Percentiles rank a stretch among this genome's conserved stretches.
Evolutionary conservation across 1,140 invertebrate genomes (phyloP).

Genomic region (Proales similis): DNA sequence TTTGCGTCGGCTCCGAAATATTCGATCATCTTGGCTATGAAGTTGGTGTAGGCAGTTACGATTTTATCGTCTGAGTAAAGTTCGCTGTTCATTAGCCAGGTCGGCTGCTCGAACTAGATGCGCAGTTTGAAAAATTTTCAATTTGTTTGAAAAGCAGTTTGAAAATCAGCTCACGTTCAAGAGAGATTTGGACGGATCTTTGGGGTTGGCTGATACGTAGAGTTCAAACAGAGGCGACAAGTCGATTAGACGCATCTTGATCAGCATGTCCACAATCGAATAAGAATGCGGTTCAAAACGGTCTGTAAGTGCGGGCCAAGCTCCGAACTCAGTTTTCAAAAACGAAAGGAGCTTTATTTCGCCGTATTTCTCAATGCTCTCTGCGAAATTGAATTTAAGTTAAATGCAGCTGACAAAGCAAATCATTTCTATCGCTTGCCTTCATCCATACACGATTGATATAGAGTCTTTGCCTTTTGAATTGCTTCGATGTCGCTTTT

Average conservation of each 20-base stretch:
- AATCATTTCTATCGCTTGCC: conserved; percentile 3
- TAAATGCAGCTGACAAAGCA: neutral
- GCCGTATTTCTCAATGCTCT: conserved; percentile 31
- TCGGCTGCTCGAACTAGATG: neutral
- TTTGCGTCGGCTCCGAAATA: neutral
- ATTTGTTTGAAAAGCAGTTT: neutral
- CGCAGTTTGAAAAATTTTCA: neutral
- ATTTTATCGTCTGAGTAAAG: conserved; percentile 8
- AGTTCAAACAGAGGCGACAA: conserved; percentile 19
- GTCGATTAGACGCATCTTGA: conserved; percentile 1
- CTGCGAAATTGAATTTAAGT: neutral
- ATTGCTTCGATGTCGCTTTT: conserved; percentile 3
- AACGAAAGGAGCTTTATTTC: conserved; percentile 1
- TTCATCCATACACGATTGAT: conserved; percentile 17
- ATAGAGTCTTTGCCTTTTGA: conserved; percentile 21
- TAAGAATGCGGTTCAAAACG: neutral
- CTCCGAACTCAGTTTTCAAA: conserved; percentile 12
- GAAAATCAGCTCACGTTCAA: neutral
- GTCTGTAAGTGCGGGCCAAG: conserved; percentile 5
- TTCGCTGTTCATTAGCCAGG: conserved; percentile 22
- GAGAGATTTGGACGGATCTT: conserved; percentile 8
- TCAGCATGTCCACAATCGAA: conserved; percentile 3
- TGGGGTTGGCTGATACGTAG: conserved; percentile 4
- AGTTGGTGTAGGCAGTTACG: neutral
- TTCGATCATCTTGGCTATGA: conserved; percentile 19